These are phyloP conservation scores for Mirounga angustirostris DNA, from an alignment of 2,113 vertebrate species.

Conservation along the genomic window DNA sequence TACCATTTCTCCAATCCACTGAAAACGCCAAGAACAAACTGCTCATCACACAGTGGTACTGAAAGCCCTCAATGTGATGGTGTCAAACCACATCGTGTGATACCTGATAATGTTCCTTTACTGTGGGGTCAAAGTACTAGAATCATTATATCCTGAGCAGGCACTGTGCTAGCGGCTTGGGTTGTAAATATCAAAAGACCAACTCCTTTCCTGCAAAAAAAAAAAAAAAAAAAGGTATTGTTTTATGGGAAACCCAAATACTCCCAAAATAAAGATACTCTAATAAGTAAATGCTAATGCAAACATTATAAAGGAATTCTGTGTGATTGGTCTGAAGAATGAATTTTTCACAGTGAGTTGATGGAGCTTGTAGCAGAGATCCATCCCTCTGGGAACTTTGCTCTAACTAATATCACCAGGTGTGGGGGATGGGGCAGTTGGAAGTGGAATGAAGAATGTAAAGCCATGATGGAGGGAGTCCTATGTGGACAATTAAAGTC, in stretches of 20 bases:
- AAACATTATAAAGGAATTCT: background rate
- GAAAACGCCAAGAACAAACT: conserved; percentile 15
- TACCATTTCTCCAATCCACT: background rate
- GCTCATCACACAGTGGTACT: background rate
- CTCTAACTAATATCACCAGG: background rate
- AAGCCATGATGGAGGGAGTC: background rate
- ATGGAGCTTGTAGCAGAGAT: background rate
- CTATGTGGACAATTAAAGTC: background rate
- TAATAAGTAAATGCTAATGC: background rate
- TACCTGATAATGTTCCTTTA: background rate
- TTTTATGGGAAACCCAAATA: background rate
- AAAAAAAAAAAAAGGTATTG: background rate
- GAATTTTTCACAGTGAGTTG: background rate
- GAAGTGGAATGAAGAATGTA: background rate
- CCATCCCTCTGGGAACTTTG: background rate
- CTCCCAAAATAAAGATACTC: background rate
- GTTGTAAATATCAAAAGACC: background rate
- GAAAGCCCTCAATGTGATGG: background rate
- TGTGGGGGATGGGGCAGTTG: background rate
- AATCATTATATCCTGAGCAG: background rate
- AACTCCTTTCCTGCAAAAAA: background rate
- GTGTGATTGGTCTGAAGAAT: background rate
- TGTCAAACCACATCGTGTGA: conserved; percentile 4
- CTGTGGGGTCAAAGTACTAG: background rate
- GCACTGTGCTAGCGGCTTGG: background rate